phyloP scores from a whole-genome alignment of 2,888 invertebrate species.

The Phania funesta region DNA sequence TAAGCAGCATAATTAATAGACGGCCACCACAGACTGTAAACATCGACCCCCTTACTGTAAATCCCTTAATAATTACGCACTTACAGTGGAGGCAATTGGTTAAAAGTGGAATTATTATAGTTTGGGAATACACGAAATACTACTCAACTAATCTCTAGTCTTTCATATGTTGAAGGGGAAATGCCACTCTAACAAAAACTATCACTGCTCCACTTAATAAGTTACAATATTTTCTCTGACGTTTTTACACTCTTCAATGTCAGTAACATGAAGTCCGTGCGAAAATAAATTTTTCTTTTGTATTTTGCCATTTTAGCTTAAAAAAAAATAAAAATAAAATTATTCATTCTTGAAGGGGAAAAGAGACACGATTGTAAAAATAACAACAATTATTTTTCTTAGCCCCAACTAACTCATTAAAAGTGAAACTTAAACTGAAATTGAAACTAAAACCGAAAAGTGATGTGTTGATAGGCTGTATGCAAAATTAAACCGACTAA shows the following conservation, averaged over 20 bases:
- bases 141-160: too few species aligned
- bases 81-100: too few species aligned
- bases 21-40: too few species aligned
- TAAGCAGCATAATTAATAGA: too few species aligned
- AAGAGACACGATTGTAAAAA: conserved; percentile 7
- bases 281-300: not conserved
- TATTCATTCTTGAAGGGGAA: not conserved
- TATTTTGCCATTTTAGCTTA: not conserved
- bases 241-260: conserved; percentile 45
- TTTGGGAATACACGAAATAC: too few species aligned
- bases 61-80: too few species aligned
- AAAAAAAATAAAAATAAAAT: not conserved
- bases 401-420: conserved; percentile 41
- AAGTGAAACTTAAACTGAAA: conserved; percentile 23
- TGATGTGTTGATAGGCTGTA: conserved; percentile 20
- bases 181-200: too few species aligned
- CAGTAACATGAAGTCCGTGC: conserved; percentile 14
- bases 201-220: too few species aligned
- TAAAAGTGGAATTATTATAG: too few species aligned
- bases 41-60: too few species aligned
- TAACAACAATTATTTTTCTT: not conserved
- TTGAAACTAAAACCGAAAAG: conserved; percentile 24
- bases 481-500: conserved; percentile 58
- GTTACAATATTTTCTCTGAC: not conserved
- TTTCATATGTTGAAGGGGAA: too few species aligned